Conservation (phyloP, 2,888 invertebrate genomes). For the Pyrochroa serraticornis region DNA sequence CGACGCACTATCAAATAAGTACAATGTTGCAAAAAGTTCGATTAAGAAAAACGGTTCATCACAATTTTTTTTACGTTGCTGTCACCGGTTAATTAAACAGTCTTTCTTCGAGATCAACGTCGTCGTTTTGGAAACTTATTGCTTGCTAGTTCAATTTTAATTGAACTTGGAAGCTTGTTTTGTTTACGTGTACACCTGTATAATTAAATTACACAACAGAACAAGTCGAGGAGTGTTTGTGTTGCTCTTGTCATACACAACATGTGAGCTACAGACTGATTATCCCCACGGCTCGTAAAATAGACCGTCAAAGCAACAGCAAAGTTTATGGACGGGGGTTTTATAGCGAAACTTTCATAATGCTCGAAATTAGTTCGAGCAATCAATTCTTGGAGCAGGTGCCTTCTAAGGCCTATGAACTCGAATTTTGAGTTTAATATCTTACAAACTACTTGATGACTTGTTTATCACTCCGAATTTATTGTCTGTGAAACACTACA, state of each 20-base stretch:
- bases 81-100: too few species aligned
- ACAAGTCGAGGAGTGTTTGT: background rate
- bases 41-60: too few species aligned
- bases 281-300: constrained; percentile 18
- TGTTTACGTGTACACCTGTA: too few species aligned
- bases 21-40: too few species aligned
- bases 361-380: constrained; percentile 13
- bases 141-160: too few species aligned
- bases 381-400: constrained; percentile 18
- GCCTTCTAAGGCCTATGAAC: constrained; percentile 14
- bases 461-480: constrained; percentile 5
- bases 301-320: constrained; percentile 13
- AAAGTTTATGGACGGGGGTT: constrained; percentile 14
- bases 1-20: too few species aligned
- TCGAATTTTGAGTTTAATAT: constrained; percentile 7
- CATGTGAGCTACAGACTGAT: constrained; percentile 10
- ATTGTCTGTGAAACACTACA: too few species aligned
- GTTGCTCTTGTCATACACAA: constrained; percentile 8
- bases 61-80: too few species aligned
- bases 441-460: constrained; percentile 6
- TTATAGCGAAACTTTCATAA: constrained; percentile 17
- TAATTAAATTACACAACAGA: too few species aligned
- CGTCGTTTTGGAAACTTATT: too few species aligned
- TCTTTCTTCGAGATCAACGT: too few species aligned
- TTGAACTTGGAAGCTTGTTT: too few species aligned